Percentiles rank a stretch among this genome's conserved stretches.
Conservation (phyloP, 2,113 vertebrate species). For the Megatriorchis doriae region DNA sequence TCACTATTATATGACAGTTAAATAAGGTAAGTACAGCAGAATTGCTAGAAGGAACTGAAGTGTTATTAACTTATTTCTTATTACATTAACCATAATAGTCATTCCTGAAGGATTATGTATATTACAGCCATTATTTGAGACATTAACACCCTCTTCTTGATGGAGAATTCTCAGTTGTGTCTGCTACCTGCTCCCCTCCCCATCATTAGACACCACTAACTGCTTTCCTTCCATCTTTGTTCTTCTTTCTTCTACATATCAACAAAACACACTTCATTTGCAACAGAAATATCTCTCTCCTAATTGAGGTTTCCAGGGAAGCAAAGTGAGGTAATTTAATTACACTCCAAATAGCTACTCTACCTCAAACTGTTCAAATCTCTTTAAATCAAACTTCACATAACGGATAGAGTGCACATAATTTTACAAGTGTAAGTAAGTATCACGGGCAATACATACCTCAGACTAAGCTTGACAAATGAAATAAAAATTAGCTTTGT, state of each 20-base stretch:
- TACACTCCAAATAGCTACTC: constrained; percentile 5
- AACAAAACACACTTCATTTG: constrained; percentile 27
- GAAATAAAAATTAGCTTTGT: background rate
- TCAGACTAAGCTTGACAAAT: background rate
- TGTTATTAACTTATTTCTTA: constrained; percentile 30
- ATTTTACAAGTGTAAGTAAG: background rate
- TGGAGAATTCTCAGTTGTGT: background rate
- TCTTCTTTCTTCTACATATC: background rate
- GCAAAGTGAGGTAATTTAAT: constrained; percentile 40
- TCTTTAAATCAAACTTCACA: constrained; percentile 6
- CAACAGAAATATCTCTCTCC: background rate
- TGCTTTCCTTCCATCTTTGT: background rate
- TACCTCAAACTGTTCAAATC: constrained; percentile 18
- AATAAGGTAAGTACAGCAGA: background rate
- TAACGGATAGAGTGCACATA: background rate
- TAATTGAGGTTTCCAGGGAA: constrained; percentile 17
- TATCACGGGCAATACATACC: background rate
- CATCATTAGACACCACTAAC: background rate
- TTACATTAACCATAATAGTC: background rate
- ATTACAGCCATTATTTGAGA: background rate
- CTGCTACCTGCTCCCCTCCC: background rate
- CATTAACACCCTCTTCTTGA: background rate
- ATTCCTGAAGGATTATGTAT: constrained; percentile 12
- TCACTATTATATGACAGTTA: background rate
- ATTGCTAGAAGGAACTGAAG: constrained; percentile 3